These are phyloP conservation scores for Pseudonaja textilis DNA, from an alignment of 2,113 vertebrate species.

Conservation along the genomic window DNA sequence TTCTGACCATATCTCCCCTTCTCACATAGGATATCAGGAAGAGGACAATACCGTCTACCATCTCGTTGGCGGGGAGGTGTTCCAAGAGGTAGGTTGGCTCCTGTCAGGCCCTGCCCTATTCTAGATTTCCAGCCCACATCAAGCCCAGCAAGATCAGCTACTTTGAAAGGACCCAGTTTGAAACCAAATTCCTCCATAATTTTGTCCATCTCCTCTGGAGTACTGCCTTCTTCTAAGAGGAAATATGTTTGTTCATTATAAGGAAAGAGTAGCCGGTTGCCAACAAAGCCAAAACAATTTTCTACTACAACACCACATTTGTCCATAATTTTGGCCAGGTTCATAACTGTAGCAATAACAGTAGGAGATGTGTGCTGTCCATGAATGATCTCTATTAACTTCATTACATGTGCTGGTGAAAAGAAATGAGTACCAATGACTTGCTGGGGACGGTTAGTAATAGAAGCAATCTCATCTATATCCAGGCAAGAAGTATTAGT, in stretches of 20 bases:
- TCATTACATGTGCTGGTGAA: slow-evolving; percentile 88
- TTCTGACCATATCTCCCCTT: slow-evolving; percentile 87
- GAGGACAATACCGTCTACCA: slow-evolving; percentile 79
- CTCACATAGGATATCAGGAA: slow-evolving; percentile 87
- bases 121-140: slow-evolving; percentile 87
- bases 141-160: slow-evolving; percentile 85
- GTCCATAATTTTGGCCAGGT: slow-evolving; percentile 77
- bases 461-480: slow-evolving; percentile 82
- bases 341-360: slow-evolving; percentile 82
- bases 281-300: slow-evolving; percentile 89
- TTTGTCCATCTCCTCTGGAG: slow-evolving; percentile 79
- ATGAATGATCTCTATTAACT: slow-evolving; percentile 84
- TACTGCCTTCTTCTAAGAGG: slow-evolving; percentile 89
- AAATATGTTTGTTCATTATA: slow-evolving; percentile 78
- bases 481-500: slow-evolving; percentile 86
- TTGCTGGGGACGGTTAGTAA: slow-evolving; percentile 72
- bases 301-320: slow-evolving; percentile 88
- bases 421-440: slow-evolving; percentile 94
- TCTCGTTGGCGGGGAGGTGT: slow-evolving; percentile 65
- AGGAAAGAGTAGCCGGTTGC: slow-evolving; percentile 82
- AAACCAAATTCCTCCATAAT: slow-evolving; percentile 88
- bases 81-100: slow-evolving; percentile 53
- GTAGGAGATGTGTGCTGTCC: slow-evolving; percentile 76
- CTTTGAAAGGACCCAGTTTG: slow-evolving; percentile 83
- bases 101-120: slow-evolving; percentile 71